Evolutionary conservation across 2,113 vertebrate genomes (phyloP), one percentile per base, ranked within the genome.

Genomic region (Triplophysa siluroides): DNA sequence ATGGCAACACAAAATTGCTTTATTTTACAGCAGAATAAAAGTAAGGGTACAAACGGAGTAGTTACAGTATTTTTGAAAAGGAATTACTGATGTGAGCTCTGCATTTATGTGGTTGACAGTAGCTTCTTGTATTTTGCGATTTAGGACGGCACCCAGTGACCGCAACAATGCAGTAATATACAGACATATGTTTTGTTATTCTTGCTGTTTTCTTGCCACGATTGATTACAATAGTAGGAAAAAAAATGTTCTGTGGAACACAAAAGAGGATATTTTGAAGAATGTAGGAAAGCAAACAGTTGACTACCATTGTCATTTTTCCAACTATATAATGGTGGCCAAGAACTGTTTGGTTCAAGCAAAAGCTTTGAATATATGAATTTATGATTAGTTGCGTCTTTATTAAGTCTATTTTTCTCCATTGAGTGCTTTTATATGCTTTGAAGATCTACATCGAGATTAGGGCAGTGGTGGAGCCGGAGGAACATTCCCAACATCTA

Each of bases 101-200:
- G 33, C 33, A 38, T 7, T 38, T 38, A 38, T 6, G 10, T 16
- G n/a, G 19, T 14, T 52, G 47, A 52, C 14, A 16, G 38, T 13
- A 60, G 71, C 41, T 74, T 6, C 33, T 43, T 7, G 9, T 8
- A 21, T 12, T 52, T 60, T 16, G 23, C 50, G 66, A 33, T 10
- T 54, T 12, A 47, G 38, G 29, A 4, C 29, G 29, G 29, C 29
- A 29, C 29, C 18, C 4, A 33, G 62, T 11, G 45, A 38, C 58
- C 60, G 47, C 14, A 62, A 47, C 72, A 78, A 33, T 80, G 73
- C 47, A 81, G 72, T 85, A 72, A 69, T 38, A 13, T 52, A 14
- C 7, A 43, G 41, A 43, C 7, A 43, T 43, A 43, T 43, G 8
- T 45, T 45, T 45, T 11, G 11, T 45, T 45, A 45, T 45, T 45